Evolutionary conservation across 2,888 invertebrate species (phyloP).

Genomic region (Osmoderma eremita): DNA sequence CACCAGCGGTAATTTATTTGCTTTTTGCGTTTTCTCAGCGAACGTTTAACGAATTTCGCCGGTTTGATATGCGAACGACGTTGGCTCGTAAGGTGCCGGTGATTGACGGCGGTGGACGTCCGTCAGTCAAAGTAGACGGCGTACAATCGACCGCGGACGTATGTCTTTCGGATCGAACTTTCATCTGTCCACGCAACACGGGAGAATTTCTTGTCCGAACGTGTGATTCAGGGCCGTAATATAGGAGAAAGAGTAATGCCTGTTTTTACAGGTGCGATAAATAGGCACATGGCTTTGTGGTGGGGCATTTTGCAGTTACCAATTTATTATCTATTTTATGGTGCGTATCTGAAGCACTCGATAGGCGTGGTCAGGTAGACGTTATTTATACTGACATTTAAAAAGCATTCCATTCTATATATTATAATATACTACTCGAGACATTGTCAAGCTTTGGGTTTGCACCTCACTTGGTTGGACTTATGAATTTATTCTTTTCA

Average conservation of each 20-base stretch:
- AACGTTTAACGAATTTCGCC: conserved; percentile 48
- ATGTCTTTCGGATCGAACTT: conserved; percentile 4
- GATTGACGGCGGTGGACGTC: conserved; percentile 35
- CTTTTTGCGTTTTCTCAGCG: conserved; percentile 25
- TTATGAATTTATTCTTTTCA: no score
- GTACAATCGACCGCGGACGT: conserved; percentile 3
- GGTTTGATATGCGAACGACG: conserved; percentile 40
- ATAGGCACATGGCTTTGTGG: background rate
- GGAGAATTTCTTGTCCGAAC: conserved; percentile 7
- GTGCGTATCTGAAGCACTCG: no score
- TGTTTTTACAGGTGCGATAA: background rate
- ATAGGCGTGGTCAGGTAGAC: no score
- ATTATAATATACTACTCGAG: no score
- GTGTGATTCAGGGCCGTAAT: conserved; percentile 4
- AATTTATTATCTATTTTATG: no score
- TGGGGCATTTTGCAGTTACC: background rate
- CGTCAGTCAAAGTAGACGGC: conserved; percentile 37
- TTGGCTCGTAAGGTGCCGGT: conserved; percentile 39
- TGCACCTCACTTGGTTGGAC: no score
- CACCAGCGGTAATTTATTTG: conserved; percentile 24
- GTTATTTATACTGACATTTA: no score
- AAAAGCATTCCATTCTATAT: no score
- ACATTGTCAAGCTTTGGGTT: no score
- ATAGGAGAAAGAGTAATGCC: background rate
- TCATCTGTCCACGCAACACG: background rate